These are phyloP conservation scores for Mustelus asterias DNA, from an alignment of 2,113 vertebrate species.

Conservation along the genomic window DNA sequence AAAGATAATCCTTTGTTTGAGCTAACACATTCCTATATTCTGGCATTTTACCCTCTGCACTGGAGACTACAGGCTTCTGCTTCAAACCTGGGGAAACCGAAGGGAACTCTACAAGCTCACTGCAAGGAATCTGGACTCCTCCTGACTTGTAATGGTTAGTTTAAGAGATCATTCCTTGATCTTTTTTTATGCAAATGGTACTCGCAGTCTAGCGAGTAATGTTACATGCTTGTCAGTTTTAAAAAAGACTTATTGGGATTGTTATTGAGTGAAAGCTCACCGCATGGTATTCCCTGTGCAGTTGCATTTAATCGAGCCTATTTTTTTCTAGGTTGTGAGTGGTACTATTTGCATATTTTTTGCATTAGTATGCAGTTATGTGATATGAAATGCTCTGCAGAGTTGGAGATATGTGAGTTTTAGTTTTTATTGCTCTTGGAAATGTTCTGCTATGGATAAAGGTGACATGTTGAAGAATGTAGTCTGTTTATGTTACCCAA, in stretches of 20 bases:
- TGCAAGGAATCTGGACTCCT: not conserved
- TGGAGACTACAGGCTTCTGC: constrained; percentile 5
- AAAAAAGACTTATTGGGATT: not conserved
- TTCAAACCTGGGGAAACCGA: not conserved
- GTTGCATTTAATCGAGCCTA: not conserved
- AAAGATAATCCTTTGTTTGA: constrained; percentile 16
- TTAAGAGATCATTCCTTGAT: not conserved
- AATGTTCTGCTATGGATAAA: not conserved
- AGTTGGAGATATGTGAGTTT: not conserved
- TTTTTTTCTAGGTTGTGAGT: not conserved
- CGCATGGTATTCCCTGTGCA: not conserved
- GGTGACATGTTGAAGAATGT: not conserved
- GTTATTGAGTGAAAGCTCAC: not conserved
- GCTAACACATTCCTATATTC: constrained; percentile 26
- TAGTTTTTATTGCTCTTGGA: not conserved
- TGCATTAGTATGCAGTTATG: not conserved
- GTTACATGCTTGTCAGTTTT: not conserved
- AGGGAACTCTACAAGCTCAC: not conserved
- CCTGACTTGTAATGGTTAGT: constrained; percentile 29
- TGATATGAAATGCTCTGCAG: not conserved
- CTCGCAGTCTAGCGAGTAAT: not conserved
- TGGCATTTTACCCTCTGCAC: constrained; percentile 13
- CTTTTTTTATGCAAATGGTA: not conserved
- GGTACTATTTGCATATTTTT: constrained; percentile 8
- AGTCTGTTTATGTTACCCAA: not conserved